Evolutionary conservation across 30 jellyfish, hydroid and myxozoan species (phyloP), one percentile per base, ranked within the genome.

Genomic region (Aurelia aurita): DNA sequence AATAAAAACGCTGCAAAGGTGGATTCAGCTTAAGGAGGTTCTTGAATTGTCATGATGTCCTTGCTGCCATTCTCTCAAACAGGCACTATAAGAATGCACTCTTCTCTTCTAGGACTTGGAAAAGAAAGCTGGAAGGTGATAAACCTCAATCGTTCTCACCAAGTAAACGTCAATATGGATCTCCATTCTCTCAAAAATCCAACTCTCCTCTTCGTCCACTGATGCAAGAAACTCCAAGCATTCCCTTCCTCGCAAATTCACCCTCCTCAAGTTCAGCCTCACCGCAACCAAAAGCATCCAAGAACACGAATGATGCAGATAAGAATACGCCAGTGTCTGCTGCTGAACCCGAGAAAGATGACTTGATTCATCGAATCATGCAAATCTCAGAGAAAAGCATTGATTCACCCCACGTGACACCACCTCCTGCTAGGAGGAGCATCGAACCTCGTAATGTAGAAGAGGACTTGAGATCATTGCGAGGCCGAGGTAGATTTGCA

Each of bases 151-250:
- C 43, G 39, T 75, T 58, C 47, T 75, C 87, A 16, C 72, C 75
- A n/a, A 75, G 66, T 74, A 75, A 75, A 65, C 87, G 87, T 11
- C 77, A 60, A 13, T 75, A 53, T 34, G 76, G 75, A 12, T n/a
- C 65, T 10, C 87, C 55, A 32, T 71, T 39, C 49, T 71, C 84
- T 43, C 84, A 58, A 65, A 82, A 26, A 63, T 23, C 45, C 27
- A 62, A 69, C 23, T 82, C 81, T 27, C 90, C 90, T 21, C 46
- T 82, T 5, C 43, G 74, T 16, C 73, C 85, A 2, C 44, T 69
- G n/a, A 55, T 39, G 44, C 81, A 82, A 61, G 81, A 82, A 2
- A 39, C 90, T 2, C 80, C 85, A 19, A 54, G 15, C 14, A 28
- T 21, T 2, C 58, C 91, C 16, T 16, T 72, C 21, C 29, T 61